Conservation (phyloP, 2,797 vertebrate genomes). For the Siniperca scherzeri region DNA sequence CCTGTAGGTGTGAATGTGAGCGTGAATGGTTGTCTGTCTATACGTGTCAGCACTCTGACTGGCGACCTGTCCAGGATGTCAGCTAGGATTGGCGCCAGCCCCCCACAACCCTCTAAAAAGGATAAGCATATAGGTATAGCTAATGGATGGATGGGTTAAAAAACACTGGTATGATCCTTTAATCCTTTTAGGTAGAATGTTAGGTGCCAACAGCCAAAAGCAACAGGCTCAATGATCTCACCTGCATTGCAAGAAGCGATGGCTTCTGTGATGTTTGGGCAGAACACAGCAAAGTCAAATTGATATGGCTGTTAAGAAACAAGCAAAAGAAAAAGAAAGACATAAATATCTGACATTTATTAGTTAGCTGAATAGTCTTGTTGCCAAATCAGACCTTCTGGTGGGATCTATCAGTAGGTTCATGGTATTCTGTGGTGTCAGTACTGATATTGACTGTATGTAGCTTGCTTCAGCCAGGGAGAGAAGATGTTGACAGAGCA, state of each 20-base stretch:
- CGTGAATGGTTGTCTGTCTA: too few species aligned
- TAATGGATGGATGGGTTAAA: background rate
- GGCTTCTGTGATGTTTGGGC: slow-evolving; percentile 93
- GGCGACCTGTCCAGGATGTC: too few species aligned
- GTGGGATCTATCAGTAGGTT: background rate
- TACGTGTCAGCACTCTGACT: too few species aligned
- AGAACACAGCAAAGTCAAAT: slow-evolving; percentile 96
- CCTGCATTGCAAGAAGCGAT: slow-evolving; percentile 86
- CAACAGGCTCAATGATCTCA: slow-evolving; percentile 68
- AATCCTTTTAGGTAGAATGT: background rate
- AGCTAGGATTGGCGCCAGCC: too few species aligned
- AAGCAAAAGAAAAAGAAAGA: too few species aligned
- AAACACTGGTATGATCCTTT: background rate
- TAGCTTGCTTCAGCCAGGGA: background rate
- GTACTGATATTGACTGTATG: background rate
- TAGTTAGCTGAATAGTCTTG: background rate
- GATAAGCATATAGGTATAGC: too few species aligned
- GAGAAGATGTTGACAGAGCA: background rate
- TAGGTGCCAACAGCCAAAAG: too few species aligned
- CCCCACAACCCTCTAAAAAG: too few species aligned
- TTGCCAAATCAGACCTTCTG: background rate
- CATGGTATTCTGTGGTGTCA: background rate
- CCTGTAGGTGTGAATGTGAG: too few species aligned
- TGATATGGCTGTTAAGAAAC: slow-evolving; percentile 87
- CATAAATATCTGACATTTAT: background rate